phyloP scores from a whole-genome alignment of 1,140 invertebrate genomes.

The Magallana gigas region DNA sequence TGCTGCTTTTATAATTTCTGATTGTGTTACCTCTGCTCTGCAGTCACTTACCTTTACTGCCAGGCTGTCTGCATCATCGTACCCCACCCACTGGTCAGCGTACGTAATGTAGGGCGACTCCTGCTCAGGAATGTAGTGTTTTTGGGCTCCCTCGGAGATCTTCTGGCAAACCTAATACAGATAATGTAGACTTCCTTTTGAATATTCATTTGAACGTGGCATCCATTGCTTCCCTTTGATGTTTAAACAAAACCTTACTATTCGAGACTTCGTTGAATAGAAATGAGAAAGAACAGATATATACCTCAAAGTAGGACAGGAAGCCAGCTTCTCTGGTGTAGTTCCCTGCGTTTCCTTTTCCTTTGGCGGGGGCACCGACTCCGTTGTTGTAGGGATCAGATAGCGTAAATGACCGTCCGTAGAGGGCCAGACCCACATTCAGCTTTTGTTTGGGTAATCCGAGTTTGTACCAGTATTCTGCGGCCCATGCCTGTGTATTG shows the following conservation, averaged over 20 bases:
- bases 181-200: too few species aligned
- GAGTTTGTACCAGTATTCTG: slow-evolving; percentile 65
- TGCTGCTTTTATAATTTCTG: too few species aligned
- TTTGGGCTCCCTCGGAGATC: neutral
- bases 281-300: slow-evolving; percentile 78
- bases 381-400: slow-evolving; percentile 38
- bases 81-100: slow-evolving; percentile 93
- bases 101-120: slow-evolving; percentile 86
- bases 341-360: slow-evolving; percentile 76
- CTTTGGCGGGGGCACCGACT: slow-evolving; percentile 55
- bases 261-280: neutral
- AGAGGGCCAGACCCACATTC: slow-evolving; percentile 92
- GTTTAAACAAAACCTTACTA: too few species aligned
- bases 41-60: slow-evolving; percentile 83
- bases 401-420: slow-evolving; percentile 68
- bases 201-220: too few species aligned
- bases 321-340: slow-evolving; percentile 82
- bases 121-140: neutral
- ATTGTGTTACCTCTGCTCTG: too few species aligned
- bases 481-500: slow-evolving; percentile 64
- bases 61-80: slow-evolving; percentile 89
- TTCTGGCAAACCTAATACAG: slow-evolving; percentile 19
- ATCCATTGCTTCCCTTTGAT: too few species aligned
- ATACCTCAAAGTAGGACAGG: slow-evolving; percentile 75
- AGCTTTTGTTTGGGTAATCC: slow-evolving; percentile 97